Evolutionary conservation across 2,888 invertebrate species (phyloP), one percentile per base, ranked within the genome.

Genomic region (Taphrorychus bicolor): DNA sequence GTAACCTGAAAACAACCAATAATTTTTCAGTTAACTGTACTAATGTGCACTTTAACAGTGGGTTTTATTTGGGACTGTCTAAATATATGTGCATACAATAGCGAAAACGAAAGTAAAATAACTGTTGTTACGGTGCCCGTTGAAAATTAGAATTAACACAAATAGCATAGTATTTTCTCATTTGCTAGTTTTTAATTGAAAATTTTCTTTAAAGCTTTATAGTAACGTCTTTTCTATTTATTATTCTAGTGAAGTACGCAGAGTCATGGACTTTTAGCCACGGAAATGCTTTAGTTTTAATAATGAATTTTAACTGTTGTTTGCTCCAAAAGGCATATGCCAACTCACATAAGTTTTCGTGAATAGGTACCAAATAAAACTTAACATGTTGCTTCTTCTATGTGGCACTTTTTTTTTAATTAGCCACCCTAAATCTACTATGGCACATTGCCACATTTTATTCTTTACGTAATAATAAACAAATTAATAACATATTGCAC

Each of bases 231-330:
- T 11, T 17, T n/a, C 14, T n/a, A 11, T n/a, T 45, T 45, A 45
- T 2, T 45, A 45, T 45, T 14, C 32, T 32, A 11, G 9, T 32
- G 52, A 52, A n/a, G 52, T 11, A 52, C 32, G 32, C 32, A 11
- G 11, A 9, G 11, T 32, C 32, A 1, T 32, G 32, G 32, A 32
- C n/a, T 21, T 52, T 32, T 19, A 54, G 5, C 3, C 24, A 9
- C 54, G 54, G 54, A 54, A 54, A 22, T 54, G 54, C 24, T 22
- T 16, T n/a, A 54, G 21, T 24, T 54, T 54, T 21, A 54, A 54
- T 54, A 54, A 23, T 54, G 45, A 24, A 54, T 24, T 16, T n/a
- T 23, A 54, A 54, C 32, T 16, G 32, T 54, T 14, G 14, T 7
- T 17, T 54, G 54, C 11, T 23, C 21, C 32, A 54, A 22, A 51